Percentiles rank a stretch among this genome's conserved stretches.
These are phyloP conservation scores for Phalacrocorax carbo DNA, from an alignment of 2,113 vertebrate genomes.

Conservation along the genomic window DNA sequence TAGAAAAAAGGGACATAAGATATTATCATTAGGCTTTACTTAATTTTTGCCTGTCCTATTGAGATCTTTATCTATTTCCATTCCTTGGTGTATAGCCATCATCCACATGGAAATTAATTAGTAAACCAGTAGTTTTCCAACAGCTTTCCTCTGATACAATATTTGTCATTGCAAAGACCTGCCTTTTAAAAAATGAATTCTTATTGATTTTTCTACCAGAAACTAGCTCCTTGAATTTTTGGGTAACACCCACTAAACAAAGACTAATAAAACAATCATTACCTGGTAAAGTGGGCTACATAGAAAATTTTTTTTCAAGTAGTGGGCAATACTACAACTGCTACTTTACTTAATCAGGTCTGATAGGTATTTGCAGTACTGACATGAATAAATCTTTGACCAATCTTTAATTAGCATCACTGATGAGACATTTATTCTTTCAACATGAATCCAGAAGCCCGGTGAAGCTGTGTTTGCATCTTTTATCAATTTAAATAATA, in stretches of 20 bases:
- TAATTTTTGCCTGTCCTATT: not conserved
- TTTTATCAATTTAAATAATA: conserved; percentile 77
- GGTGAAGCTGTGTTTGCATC: conserved; percentile 69
- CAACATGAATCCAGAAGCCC: conserved; percentile 72
- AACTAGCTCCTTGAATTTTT: not conserved
- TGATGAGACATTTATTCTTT: conserved; percentile 79
- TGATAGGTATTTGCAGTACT: conserved; percentile 60
- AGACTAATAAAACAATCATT: conserved; percentile 18
- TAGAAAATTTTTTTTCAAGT: conserved; percentile 7
- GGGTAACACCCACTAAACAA: not conserved
- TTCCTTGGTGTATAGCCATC: not conserved
- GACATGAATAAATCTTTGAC: conserved; percentile 71
- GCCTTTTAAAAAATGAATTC: not conserved
- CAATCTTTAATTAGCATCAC: conserved; percentile 74
- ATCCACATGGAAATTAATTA: conserved; percentile 10
- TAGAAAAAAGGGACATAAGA: not conserved
- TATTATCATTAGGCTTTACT: not conserved
- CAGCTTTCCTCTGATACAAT: not conserved
- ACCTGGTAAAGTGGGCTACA: not conserved
- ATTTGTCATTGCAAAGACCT: not conserved
- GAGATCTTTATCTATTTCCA: not conserved
- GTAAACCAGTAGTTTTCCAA: not conserved
- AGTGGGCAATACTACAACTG: conserved; percentile 44
- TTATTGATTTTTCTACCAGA: not conserved
- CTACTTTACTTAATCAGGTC: conserved; percentile 68